Conservation (phyloP, 1,140 invertebrate genomes). For the Papilio polyxenes region DNA sequence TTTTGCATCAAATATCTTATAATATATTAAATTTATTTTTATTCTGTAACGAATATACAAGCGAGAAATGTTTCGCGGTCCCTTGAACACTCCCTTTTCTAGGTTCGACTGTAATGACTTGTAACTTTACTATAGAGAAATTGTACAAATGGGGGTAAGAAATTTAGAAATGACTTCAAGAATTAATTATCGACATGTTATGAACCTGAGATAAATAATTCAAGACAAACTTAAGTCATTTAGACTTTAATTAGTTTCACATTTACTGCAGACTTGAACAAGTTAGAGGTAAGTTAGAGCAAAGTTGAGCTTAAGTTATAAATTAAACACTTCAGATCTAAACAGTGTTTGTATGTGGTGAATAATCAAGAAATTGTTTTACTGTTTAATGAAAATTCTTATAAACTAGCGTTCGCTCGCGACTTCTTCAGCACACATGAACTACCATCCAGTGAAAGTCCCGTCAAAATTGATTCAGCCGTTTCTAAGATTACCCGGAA, state of each 20-base stretch:
- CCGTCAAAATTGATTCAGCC: too few relatives aligned
- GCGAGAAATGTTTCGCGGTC: too few relatives aligned
- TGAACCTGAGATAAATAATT: not conserved
- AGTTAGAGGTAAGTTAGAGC: not conserved
- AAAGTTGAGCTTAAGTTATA: conserved; percentile 4
- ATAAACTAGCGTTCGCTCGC: not conserved
- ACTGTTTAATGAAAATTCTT: not conserved
- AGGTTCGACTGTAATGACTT: too few relatives aligned
- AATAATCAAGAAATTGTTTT: not conserved
- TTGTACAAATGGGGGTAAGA: not conserved
- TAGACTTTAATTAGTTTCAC: not conserved
- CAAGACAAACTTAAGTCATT: not conserved
- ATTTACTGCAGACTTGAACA: not conserved
- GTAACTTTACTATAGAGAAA: too few relatives aligned
- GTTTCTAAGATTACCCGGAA: too few relatives aligned
- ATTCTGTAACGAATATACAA: too few relatives aligned
- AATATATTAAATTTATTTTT: too few relatives aligned
- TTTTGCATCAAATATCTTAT: too few relatives aligned
- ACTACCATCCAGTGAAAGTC: too few relatives aligned
- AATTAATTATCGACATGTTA: not conserved
- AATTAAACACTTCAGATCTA: not conserved
- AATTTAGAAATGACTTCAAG: not conserved
- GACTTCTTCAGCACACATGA: too few relatives aligned
- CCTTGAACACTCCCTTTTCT: too few relatives aligned
- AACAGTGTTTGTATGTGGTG: not conserved